Conservation (phyloP, 2,888 invertebrate species). For the Heteropelma amictum region DNA sequence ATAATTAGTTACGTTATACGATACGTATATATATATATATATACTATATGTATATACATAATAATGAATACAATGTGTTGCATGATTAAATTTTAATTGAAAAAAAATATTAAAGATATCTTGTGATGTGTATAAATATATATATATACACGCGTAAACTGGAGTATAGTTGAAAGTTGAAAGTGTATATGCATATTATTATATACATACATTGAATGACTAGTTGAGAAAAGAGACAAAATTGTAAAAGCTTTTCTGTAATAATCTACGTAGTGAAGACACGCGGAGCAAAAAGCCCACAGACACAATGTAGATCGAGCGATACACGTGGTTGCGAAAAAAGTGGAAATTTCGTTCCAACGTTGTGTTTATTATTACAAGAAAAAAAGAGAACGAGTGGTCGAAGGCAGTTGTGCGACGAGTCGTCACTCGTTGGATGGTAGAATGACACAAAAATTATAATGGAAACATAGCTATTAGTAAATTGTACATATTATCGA, state of each 20-base stretch:
- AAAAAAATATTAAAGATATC: constrained; percentile 33
- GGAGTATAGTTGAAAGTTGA: constrained; percentile 2
- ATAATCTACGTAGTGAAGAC: constrained; percentile 45
- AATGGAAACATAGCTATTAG: constrained; percentile 50
- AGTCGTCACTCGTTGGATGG: constrained; percentile 7
- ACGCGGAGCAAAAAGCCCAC: constrained; percentile 1
- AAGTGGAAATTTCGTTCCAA: constrained; percentile 23
- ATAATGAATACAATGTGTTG: constrained; percentile 46
- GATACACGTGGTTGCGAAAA: constrained; percentile 22
- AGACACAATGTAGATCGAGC: constrained; percentile 40
- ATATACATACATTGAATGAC: constrained; percentile 20
- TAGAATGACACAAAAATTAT: not conserved
- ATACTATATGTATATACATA: constrained; percentile 33
- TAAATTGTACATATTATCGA: constrained; percentile 73
- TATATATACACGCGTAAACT: constrained; percentile 32
- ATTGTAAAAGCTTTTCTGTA: constrained; percentile 41
- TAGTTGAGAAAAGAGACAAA: constrained; percentile 38
- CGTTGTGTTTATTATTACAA: constrained; percentile 36
- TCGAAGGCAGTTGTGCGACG: not conserved
- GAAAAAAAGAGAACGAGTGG: constrained; percentile 8
- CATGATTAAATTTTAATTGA: constrained; percentile 57
- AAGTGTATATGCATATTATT: not conserved
- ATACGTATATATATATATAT: constrained; percentile 38
- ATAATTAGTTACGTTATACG: constrained; percentile 38
- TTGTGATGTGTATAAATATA: constrained; percentile 30